These are phyloP conservation scores for Thymelicus sylvestris DNA, from an alignment of 2,888 invertebrate genomes.

Conservation along the genomic window DNA sequence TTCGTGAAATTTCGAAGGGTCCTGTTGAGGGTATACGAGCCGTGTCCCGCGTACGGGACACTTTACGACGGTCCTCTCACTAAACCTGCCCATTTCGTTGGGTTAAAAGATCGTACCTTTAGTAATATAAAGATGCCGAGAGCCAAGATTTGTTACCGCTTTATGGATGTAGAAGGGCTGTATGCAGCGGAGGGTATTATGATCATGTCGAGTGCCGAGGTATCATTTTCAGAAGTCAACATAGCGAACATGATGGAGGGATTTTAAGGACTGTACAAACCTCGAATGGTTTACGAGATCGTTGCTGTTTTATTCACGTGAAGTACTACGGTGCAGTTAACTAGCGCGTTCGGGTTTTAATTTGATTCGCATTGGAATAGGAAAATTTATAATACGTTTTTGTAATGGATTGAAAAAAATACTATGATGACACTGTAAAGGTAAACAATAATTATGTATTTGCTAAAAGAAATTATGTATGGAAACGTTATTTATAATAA, in stretches of 20 bases:
- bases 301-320: constrained; percentile 48
- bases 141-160: constrained; percentile 81
- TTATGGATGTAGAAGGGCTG: constrained; percentile 83
- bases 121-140: constrained; percentile 83
- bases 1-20: constrained; percentile 83
- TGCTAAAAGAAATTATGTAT: background rate
- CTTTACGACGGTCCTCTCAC: constrained; percentile 82
- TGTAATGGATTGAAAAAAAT: background rate
- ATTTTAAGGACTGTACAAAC: constrained; percentile 67
- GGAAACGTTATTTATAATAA: too few relatives aligned
- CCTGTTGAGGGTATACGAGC: constrained; percentile 56
- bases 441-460: background rate
- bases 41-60: constrained; percentile 66
- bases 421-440: background rate
- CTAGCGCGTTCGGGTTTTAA: constrained; percentile 58
- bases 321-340: constrained; percentile 60
- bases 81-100: constrained; percentile 83
- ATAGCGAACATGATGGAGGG: constrained; percentile 76
- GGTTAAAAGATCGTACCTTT: constrained; percentile 81
- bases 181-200: constrained; percentile 76
- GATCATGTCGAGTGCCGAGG: constrained; percentile 80
- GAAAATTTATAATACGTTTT: background rate
- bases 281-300: constrained; percentile 61
- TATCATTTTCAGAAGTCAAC: constrained; percentile 81
- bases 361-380: constrained; percentile 9